Percentiles rank a stretch among this genome's conserved stretches.
phyloP scores from a whole-genome alignment of 2,888 invertebrate species.

The Agonopterix subpropinquella region DNA sequence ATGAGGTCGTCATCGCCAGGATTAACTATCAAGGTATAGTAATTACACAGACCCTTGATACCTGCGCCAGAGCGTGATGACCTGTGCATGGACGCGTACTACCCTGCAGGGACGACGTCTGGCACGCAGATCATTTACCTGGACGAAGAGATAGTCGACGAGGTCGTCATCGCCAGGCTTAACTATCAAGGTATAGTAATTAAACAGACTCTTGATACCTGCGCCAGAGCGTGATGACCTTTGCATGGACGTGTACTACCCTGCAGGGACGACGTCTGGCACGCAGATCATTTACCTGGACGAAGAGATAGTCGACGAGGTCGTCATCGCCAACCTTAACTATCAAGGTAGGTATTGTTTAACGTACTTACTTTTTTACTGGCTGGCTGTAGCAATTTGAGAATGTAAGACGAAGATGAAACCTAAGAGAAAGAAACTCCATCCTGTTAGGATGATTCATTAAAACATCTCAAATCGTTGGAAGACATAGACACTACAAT shows the following conservation, averaged over 20 bases:
- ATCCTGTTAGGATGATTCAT: too few relatives aligned
- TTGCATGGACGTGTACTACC: conserved; percentile 45
- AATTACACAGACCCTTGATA: conserved; percentile 8
- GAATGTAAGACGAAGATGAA: too few relatives aligned
- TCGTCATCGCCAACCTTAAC: conserved; percentile 60
- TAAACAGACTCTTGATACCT: conserved; percentile 39
- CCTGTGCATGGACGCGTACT: conserved; percentile 49
- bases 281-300: conserved; percentile 74
- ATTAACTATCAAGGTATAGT: conserved; percentile 58
- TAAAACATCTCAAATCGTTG: too few relatives aligned
- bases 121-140: conserved; percentile 75
- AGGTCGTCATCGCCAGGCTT: conserved; percentile 55
- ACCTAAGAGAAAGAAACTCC: too few relatives aligned
- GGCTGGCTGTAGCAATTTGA: too few relatives aligned
- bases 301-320: conserved; percentile 57
- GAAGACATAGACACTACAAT: too few relatives aligned
- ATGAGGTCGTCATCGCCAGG: conserved; percentile 53
- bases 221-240: conserved; percentile 44
- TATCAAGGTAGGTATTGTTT: conserved; percentile 60
- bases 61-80: conserved; percentile 47
- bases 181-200: conserved; percentile 63
- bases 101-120: conserved; percentile 67
- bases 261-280: conserved; percentile 76
- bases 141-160: conserved; percentile 60
- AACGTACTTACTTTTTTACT: too few relatives aligned